A percentile compares a stretch with the other conserved stretches of the same genome.
These are phyloP conservation scores for Gymnodraco acuticeps DNA, from an alignment of 2,797 vertebrate genomes.

Conservation along the genomic window DNA sequence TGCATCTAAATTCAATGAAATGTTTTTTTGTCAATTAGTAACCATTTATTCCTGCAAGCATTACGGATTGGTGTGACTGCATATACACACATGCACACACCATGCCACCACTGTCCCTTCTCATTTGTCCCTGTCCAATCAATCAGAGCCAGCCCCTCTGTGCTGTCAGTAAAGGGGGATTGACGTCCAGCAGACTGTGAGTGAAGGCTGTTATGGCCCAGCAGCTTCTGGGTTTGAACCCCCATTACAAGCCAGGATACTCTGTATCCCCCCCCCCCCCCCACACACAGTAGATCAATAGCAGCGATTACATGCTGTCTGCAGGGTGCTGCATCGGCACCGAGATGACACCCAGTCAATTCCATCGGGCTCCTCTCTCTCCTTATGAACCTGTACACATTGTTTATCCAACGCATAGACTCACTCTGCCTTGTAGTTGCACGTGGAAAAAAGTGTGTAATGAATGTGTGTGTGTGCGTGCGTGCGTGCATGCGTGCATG, in stretches of 20 bases:
- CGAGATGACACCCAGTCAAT: neutral
- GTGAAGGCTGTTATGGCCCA: conserved; percentile 36
- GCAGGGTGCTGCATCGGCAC: conserved; percentile 16
- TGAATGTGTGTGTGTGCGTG: neutral
- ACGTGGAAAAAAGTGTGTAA: conserved; percentile 5
- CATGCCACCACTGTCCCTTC: conserved; percentile 2
- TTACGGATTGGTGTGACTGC: neutral
- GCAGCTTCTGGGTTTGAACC: conserved; percentile 5
- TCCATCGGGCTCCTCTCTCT: neutral
- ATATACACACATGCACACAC: conserved; percentile 10
- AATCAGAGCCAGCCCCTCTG: conserved; percentile 5
- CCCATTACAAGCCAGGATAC: neutral
- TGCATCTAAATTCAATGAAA: neutral
- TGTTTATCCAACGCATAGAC: conserved; percentile 2
- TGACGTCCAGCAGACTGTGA: conserved; percentile 28
- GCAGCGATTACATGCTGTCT: conserved; percentile 16
- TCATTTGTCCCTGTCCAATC: conserved; percentile 24
- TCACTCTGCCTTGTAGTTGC: conserved; percentile 5
- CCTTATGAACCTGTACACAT: neutral
- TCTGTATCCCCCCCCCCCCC: neutral
- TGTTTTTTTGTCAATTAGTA: neutral
- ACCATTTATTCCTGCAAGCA: neutral
- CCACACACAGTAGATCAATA: conserved; percentile 21
- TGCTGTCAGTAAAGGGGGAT: conserved; percentile 21
- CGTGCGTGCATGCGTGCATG: neutral